A percentile compares a stretch with the other conserved stretches of the same genome.
These are phyloP conservation scores for Nannoperca obscura DNA, from an alignment of 2,797 vertebrate genomes.

Conservation along the genomic window DNA sequence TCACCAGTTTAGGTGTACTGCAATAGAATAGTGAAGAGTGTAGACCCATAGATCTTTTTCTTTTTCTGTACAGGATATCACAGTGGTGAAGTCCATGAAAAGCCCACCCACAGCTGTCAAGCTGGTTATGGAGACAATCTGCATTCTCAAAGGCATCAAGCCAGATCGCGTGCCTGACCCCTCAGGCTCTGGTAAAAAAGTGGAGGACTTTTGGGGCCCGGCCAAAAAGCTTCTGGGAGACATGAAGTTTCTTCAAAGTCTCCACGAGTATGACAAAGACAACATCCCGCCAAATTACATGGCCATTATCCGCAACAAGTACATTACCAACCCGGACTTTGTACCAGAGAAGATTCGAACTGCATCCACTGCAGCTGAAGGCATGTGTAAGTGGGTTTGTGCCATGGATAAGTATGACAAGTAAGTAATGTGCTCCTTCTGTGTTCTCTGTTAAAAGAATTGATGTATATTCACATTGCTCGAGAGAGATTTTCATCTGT, in stretches of 20 bases:
- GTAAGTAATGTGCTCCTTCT: conserved; percentile 74
- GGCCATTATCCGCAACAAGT: conserved; percentile 89
- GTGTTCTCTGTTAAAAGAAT: conserved; percentile 36
- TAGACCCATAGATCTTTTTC: not conserved
- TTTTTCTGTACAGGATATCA: conserved; percentile 88
- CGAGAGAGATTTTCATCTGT: conserved; percentile 30
- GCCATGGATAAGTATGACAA: conserved; percentile 93
- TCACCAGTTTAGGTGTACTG: not conserved
- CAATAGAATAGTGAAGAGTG: not conserved
- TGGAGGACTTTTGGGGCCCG: conserved; percentile 94
- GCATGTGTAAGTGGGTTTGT: conserved; percentile 93
- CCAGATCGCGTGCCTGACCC: conserved; percentile 91
- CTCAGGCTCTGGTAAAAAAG: conserved; percentile 89
- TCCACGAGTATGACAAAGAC: conserved; percentile 94
- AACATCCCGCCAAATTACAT: conserved; percentile 89
- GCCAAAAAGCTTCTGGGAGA: conserved; percentile 93
- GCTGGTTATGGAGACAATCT: conserved; percentile 95
- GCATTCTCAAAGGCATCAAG: conserved; percentile 94
- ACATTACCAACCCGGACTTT: conserved; percentile 94
- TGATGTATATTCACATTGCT: conserved; percentile 11
- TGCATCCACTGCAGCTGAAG: conserved; percentile 92
- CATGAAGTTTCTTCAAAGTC: conserved; percentile 92
- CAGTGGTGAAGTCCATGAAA: conserved; percentile 95
- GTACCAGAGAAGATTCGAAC: conserved; percentile 93
- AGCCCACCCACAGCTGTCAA: conserved; percentile 92